Base-by-base conservation (phyloP, 2,797 vertebrate genomes). In the Hippoglossus hippoglossus region DNA sequence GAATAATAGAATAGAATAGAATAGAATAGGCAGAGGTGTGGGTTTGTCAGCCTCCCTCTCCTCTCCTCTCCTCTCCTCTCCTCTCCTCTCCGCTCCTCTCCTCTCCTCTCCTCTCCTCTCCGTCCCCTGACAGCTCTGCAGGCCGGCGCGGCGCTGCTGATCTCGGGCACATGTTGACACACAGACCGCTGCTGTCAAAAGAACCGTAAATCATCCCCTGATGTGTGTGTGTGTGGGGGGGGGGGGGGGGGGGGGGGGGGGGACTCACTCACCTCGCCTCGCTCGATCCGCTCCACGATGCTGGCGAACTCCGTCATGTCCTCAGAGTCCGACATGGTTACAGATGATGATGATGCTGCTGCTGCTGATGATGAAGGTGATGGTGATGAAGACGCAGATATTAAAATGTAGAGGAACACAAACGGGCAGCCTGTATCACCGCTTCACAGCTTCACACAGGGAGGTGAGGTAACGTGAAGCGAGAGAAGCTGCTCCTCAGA, bases 281-380 rank as follows among this genome's bases (percentile, higher is more conserved):
- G 86, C 81, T 95, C 94, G 78, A 99, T 91, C 72, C 96, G 84
- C 81, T 97, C 96, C 93, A 96, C 87, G 84, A 98, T 94, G 90
- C 95, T 97, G 80, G 91, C 93, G 79, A 98, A 98, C 86, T 95
- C 95, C 36, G 91, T 69, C 39, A 94, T 84, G 10, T 95, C 96
- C 61, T 93, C 94, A 0, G 95, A 90, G 71, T 92, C 93, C 63
- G 94, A 96, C 96, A 96, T 97, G 91, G 70, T 86, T 84, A 25
- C 73, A 78, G 86, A 62, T 39, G 71, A 53, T 18, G 75, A 28
- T 52, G 62, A 13, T 25, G 44, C 47, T 44, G 73, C 13, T 49
- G 63, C 47, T 34, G 39, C 21, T 12, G 59, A 47, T 58, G 83
- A 51, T 36, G 71, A 46, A 11, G 73, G n/a, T 53, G 59, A n/a